Evolutionary conservation across 2,888 invertebrate species (phyloP), one percentile per base, ranked within the genome.

Genomic region (Rhagophthalmus giganteus): DNA sequence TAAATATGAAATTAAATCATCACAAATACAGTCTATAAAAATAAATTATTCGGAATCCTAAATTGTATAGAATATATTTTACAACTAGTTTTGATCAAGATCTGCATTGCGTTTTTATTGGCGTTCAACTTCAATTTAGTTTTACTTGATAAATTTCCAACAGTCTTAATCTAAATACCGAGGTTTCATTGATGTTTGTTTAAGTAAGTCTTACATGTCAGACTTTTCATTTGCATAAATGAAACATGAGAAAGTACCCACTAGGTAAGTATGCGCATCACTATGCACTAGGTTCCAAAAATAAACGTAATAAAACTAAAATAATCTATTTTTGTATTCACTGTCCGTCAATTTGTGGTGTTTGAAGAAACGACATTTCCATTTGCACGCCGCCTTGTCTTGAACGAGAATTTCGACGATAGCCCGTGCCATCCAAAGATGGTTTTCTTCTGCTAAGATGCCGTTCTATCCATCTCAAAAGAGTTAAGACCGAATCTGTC

Each of bases 391-490:
- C 84, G 54, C 85, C 84, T 54, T 81, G 82, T 9, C 82, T 77
- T n/a, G 83, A 81, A 20, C 85, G 71, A 0, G 86, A 86, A 70
- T 86, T 86, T 39, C 85, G 82, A 14, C 86, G 76, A 27, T 61
- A 61, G 7, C 70, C 70, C 11, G 61, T 68, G 27, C 73, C 73
- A 55, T 75, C 75, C 31, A 72, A 67, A 40, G 78, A 76, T 0
- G 90, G 90, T 71, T 88, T 89, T 65, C 90, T 84, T 26, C 85
- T 80, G 60, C 86, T 86, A 69, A 91, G 82, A 70, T 92, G 91
- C 9, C 91, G 78, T 66, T 93, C 92, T 1, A 93, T 88, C 93
- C 93, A 94, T 68, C 90, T 90, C 38, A 94, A 78, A 85, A 94
- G 86, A 0, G 91, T 90, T 41, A 93, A 80, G 0, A 94, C 93